A percentile compares a stretch with the other conserved stretches of the same genome.
These are phyloP conservation scores for Drosophila sordidapex DNA, from an alignment of 2,888 invertebrate genomes.

Conservation along the genomic window DNA sequence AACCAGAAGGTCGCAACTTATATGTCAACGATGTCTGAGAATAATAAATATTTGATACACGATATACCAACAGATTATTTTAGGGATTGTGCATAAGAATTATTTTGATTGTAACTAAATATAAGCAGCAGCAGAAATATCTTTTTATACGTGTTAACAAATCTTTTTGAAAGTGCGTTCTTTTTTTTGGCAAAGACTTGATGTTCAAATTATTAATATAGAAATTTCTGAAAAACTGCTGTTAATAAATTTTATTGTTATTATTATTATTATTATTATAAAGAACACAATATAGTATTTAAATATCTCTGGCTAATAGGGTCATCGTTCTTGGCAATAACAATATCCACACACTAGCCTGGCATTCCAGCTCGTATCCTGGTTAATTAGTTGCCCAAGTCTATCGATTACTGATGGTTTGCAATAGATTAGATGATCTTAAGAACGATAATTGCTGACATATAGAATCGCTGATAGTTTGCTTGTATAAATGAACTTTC, in stretches of 20 bases:
- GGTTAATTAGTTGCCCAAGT: neutral
- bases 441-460: neutral
- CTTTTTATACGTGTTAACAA: neutral
- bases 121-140: no score
- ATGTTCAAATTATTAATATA: neutral
- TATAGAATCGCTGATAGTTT: neutral
- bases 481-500: neutral
- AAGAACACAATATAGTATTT: neutral
- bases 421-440: neutral
- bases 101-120: neutral
- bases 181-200: neutral
- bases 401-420: neutral
- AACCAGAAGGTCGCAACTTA: constrained; percentile 16
- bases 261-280: neutral
- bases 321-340: neutral
- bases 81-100: neutral
- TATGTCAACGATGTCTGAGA: constrained; percentile 1
- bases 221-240: neutral
- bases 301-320: neutral
- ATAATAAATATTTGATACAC: neutral
- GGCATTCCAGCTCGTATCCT: neutral
- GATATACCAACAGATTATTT: neutral
- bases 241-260: no score
- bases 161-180: neutral
- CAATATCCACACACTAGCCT: neutral